A percentile compares a stretch with the other conserved stretches of the same genome.
phyloP scores from a whole-genome alignment of 2,888 invertebrate genomes.

The Epinotia nisella region DNA sequence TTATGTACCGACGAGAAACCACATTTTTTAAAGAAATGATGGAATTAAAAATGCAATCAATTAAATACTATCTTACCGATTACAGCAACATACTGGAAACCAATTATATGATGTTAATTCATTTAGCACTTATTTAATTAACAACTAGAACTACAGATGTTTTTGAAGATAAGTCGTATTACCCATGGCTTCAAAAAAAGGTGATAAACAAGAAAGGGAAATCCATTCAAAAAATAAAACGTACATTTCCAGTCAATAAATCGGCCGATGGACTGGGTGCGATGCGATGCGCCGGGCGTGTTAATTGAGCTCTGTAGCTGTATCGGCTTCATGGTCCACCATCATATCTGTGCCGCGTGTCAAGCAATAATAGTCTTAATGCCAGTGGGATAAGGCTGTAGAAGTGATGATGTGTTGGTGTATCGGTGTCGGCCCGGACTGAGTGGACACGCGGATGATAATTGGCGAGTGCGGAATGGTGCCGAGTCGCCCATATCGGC shows the following conservation, averaged over 20 bases:
- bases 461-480: conserved; percentile 69
- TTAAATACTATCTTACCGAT: no score
- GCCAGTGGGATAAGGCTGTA: conserved; percentile 5
- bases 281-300: conserved; percentile 77
- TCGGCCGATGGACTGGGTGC: conserved; percentile 73
- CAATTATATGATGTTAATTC: no score
- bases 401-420: conserved; percentile 40
- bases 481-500: conserved; percentile 70
- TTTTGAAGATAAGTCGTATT: no score
- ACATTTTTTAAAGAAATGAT: no score
- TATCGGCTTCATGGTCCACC: conserved; percentile 46
- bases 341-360: not conserved
- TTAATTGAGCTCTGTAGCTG: conserved; percentile 76
- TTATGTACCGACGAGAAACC: no score
- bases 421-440: conserved; percentile 55
- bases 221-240: conserved; percentile 20
- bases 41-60: no score
- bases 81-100: not conserved
- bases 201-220: not conserved
- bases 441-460: conserved; percentile 79
- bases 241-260: conserved; percentile 66
- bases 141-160: no score
- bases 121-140: no score
- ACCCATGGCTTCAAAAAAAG: no score
- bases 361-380: conserved; percentile 10